A percentile compares a stretch with the other conserved stretches of the same genome.
Conservation (phyloP, 2,797 vertebrate genomes). For the Myotis findleyi region DNA sequence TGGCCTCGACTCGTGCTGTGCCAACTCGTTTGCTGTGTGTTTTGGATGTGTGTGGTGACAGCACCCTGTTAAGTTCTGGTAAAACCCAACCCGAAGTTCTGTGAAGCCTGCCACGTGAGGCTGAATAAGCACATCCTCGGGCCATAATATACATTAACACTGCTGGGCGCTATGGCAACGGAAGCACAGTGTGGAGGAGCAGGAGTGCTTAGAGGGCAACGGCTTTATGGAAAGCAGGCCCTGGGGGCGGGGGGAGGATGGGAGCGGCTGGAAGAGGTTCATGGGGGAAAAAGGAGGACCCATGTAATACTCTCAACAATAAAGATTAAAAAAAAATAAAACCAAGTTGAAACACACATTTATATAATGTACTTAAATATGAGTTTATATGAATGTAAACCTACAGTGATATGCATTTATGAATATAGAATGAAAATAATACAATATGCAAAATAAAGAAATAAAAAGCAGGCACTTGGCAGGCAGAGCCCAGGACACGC, state of each 20-base stretch:
- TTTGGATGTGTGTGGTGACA: conserved; percentile 54
- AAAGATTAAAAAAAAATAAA: no score
- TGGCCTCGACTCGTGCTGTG: conserved; percentile 50
- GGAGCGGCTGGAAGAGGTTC: no score
- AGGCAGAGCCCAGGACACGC: background rate
- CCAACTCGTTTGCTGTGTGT: conserved; percentile 45
- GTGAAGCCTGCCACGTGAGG: conserved; percentile 21
- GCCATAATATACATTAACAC: background rate
- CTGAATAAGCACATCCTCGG: conserved; percentile 27
- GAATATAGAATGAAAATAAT: no score
- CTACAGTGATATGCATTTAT: no score
- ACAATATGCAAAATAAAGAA: no score
- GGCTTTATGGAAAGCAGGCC: background rate
- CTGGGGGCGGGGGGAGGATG: no score
- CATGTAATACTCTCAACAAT: no score
- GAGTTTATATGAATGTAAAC: no score
- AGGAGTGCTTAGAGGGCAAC: background rate
- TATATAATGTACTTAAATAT: no score
- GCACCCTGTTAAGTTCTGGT: conserved; percentile 56
- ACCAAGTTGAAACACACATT: no score
- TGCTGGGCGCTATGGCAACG: conserved; percentile 45
- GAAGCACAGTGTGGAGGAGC: conserved; percentile 34
- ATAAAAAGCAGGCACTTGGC: background rate
- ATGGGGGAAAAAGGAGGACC: no score
- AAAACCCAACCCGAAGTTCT: background rate